Evolutionary conservation across 2,113 vertebrate genomes (phyloP).

Genomic region (Gadus chalcogrammus): DNA sequence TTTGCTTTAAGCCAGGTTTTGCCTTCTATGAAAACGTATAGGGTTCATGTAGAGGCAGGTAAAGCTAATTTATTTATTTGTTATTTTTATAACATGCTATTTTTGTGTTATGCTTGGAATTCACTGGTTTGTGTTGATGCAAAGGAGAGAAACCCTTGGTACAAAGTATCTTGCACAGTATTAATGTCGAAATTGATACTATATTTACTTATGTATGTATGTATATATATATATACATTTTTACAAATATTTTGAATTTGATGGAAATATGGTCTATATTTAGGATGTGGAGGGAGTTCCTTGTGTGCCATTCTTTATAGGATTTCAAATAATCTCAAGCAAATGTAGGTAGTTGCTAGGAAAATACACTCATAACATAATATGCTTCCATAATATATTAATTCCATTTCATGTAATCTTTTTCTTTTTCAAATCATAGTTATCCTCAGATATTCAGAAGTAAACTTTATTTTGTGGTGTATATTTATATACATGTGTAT

Average conservation of each 20-base stretch:
- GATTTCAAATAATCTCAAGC: conserved; percentile 28
- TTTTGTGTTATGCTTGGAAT: conserved; percentile 61
- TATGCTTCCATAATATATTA: conserved; percentile 47
- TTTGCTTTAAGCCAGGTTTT: conserved; percentile 36
- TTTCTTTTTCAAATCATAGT: conserved; percentile 37
- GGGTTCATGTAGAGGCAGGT: conserved; percentile 52
- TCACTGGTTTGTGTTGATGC: conserved; percentile 61
- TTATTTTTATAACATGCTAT: conserved; percentile 71
- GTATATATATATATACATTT: conserved; percentile 30
- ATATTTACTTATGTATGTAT: conserved; percentile 50
- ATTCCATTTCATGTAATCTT: conserved; percentile 30
- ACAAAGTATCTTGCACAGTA: conserved; percentile 50
- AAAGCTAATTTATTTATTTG: conserved; percentile 75
- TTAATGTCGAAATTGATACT: conserved; percentile 40
- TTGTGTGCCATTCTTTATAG: conserved; percentile 28
- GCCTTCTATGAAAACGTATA: conserved; percentile 43
- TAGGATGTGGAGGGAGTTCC: conserved; percentile 1
- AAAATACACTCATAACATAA: conserved; percentile 29
- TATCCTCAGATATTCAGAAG: conserved; percentile 46
- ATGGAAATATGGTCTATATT: conserved; percentile 4
- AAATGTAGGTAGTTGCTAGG: conserved; percentile 29
- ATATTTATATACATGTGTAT: conserved; percentile 2
- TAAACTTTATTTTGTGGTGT: conserved; percentile 53
- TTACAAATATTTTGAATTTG: conserved; percentile 17
- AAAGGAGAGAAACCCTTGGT: conserved; percentile 30